Evolutionary conservation across 1,140 invertebrate genomes (phyloP).

Genomic region (Brachionus sp.): DNA sequence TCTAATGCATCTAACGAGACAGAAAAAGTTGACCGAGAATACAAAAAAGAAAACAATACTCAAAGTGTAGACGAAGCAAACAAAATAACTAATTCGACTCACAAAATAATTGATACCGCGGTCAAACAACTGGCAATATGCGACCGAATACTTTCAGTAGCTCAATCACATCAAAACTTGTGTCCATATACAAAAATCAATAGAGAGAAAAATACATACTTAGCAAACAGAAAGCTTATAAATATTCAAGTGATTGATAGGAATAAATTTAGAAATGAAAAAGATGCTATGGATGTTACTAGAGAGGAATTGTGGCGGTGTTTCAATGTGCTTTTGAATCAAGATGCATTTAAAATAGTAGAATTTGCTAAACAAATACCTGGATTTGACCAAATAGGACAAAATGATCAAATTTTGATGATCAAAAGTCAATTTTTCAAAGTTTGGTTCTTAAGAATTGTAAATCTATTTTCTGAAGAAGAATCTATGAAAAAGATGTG

Average conservation of each 20-base stretch:
- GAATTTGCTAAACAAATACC: slow-evolving; percentile 41
- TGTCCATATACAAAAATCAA: slow-evolving; percentile 23
- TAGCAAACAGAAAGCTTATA: neutral
- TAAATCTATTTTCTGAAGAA: neutral
- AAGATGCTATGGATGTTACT: neutral
- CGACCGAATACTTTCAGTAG: slow-evolving; percentile 2
- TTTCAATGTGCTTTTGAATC: slow-evolving; percentile 5
- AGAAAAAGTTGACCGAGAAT: neutral
- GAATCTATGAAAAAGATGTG: slow-evolving; percentile 5
- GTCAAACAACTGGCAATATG: slow-evolving; percentile 28
- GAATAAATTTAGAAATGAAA: neutral
- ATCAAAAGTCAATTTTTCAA: neutral
- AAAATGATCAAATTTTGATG: slow-evolving; percentile 27
- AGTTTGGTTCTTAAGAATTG: slow-evolving; percentile 12
- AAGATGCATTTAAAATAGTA: slow-evolving; percentile 4
- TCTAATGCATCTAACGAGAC: neutral
- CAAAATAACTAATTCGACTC: slow-evolving; percentile 25
- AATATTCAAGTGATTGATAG: neutral
- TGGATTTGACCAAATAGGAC: neutral
- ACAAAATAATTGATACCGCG: slow-evolving; percentile 13
- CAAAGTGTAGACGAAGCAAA: neutral
- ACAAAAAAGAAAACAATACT: neutral
- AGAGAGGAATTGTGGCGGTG: slow-evolving; percentile 1
- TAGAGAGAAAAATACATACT: neutral
- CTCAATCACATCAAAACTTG: slow-evolving; percentile 28